Conservation (phyloP, 2,888 invertebrate genomes). For the Argynnis bischoffii region DNA sequence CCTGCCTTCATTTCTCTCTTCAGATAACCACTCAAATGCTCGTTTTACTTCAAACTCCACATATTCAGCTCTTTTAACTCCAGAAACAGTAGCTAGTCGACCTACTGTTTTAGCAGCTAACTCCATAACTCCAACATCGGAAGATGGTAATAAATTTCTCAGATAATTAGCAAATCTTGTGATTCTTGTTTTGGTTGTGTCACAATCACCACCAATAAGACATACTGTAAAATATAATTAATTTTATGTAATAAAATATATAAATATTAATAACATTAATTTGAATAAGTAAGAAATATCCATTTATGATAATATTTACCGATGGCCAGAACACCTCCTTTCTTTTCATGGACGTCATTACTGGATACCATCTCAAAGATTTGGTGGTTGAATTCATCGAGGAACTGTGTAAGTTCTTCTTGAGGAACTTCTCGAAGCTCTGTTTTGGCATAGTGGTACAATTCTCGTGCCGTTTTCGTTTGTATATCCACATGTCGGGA, state of each 20-base stretch:
- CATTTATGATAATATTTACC: conserved; percentile 69
- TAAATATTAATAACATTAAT: neutral
- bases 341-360: conserved; percentile 95
- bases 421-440: conserved; percentile 94
- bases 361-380: conserved; percentile 98
- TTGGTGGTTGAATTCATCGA: conserved; percentile 97
- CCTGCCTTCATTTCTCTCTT: conserved; percentile 94
- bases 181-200: conserved; percentile 94
- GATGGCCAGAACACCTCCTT: conserved; percentile 97
- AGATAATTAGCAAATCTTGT: conserved; percentile 96
- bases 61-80: conserved; percentile 97
- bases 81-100: conserved; percentile 93
- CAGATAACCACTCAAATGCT: conserved; percentile 97
- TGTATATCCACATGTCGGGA: conserved; percentile 93
- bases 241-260: neutral
- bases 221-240: conserved; percentile 85
- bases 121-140: conserved; percentile 97
- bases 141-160: conserved; percentile 93
- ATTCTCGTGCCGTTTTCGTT: conserved; percentile 92
- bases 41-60: conserved; percentile 99
- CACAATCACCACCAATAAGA: conserved; percentile 95
- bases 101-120: conserved; percentile 97
- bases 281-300: neutral
- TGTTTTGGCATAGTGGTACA: conserved; percentile 95
- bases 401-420: conserved; percentile 94